Base-by-base conservation (phyloP, 2,888 invertebrate species). In the Aphodius granarius region DNA sequence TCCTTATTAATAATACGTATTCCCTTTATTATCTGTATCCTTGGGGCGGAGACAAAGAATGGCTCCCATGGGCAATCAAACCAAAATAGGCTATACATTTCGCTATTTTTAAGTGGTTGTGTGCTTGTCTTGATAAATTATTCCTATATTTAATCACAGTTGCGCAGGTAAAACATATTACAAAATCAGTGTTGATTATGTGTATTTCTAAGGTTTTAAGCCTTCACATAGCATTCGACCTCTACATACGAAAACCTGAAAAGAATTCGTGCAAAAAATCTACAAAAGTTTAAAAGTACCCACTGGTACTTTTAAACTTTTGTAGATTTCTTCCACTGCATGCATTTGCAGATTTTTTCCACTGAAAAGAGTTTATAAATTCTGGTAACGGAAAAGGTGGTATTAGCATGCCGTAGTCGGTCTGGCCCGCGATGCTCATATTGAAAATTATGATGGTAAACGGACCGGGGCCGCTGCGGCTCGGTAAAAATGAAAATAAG, bases 371-470 rank as follows among this genome's bases (percentile, higher is more conserved):
- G n/a, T n/a, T 43, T 22, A 68, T 6, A 19, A 19, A n/a, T 68
- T 68, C 20, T 3, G 18, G 9, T n/a, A 20, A n/a, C 9, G 22
- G 68, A 6, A 18, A 68, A 6, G 43, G 18, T 21, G 70, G 74
- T 70, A 74, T 74, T 74, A 74, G 19, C 71, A 74, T 74, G 74
- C 74, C 22, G 22, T 43, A 9, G 23, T 64, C n/a, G 70, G 71
- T 63, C 64, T 63, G 19, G 64, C 21, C 20, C 70, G 43, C 70
- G 63, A 70, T 71, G 74, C 71, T 70, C 64, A 71, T 74, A 74
- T 74, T 74, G 70, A 74, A 74, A 74, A 70, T 74, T 70, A 74
- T 74, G 74, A 70, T 71, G 71, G 70, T 74, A 74, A 71, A 74
- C 68, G 68, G 64, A 74, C 71, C 71, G 68, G 70, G 68, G 23